phyloP scores from a whole-genome alignment of 2,797 vertebrate species.

The Hippoglossus hippoglossus region DNA sequence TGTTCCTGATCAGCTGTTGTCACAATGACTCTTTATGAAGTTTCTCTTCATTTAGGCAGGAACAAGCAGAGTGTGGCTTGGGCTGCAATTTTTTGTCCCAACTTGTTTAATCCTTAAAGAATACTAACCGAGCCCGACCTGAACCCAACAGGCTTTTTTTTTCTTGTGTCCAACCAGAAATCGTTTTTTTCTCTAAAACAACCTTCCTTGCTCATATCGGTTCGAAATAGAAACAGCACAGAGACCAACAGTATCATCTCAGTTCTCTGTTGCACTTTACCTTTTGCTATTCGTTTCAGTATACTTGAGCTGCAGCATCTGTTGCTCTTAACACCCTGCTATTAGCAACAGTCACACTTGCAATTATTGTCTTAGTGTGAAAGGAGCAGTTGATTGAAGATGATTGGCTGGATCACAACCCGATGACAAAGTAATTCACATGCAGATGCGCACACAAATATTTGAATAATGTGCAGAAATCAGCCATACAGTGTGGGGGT shows the following conservation, averaged over 20 bases:
- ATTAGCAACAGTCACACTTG: constrained; percentile 59
- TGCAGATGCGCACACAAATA: constrained; percentile 29
- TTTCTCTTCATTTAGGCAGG: background rate
- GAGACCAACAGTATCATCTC: background rate
- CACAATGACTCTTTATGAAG: background rate
- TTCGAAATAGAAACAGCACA: constrained; percentile 3
- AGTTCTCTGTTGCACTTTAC: constrained; percentile 13
- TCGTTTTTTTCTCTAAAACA: background rate
- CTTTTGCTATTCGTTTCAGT: constrained; percentile 33
- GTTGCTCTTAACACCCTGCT: constrained; percentile 52
- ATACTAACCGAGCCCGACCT: no score
- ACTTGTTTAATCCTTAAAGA: no score
- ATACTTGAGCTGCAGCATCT: constrained; percentile 38
- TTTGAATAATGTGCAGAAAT: constrained; percentile 49
- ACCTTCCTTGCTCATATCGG: background rate
- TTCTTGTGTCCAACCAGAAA: no score
- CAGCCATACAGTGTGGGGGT: constrained; percentile 26
- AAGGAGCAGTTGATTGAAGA: constrained; percentile 63
- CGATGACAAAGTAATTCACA: constrained; percentile 44
- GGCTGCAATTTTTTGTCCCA: no score
- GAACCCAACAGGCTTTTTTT: no score
- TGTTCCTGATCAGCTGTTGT: background rate
- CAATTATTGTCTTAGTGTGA: constrained; percentile 72
- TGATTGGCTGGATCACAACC: constrained; percentile 63
- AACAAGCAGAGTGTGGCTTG: background rate